Percentiles rank a stretch among this genome's conserved stretches.
Evolutionary conservation across 2,797 vertebrate species (phyloP).

Genomic region (Paramormyrops hopkinsi): DNA sequence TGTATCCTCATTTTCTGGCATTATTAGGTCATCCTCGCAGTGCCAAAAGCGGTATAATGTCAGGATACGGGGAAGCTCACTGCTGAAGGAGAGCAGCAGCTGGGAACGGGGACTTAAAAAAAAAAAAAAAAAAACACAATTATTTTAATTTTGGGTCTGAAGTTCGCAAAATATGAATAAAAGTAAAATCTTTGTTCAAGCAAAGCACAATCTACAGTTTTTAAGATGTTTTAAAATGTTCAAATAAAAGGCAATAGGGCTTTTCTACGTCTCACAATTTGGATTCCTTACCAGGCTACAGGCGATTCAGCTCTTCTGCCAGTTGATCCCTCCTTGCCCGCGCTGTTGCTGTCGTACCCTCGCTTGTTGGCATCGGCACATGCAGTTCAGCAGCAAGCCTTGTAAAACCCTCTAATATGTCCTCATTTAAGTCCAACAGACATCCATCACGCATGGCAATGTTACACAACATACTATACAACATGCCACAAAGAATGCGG

Average conservation of each 20-base stretch:
- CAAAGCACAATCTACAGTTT: not conserved
- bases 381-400: too few relatives aligned
- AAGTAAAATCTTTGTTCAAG: not conserved
- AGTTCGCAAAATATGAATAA: not conserved
- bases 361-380: too few relatives aligned
- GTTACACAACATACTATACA: not conserved
- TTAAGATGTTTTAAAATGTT: not conserved
- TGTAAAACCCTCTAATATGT: too few relatives aligned
- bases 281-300: too few relatives aligned
- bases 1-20: not conserved
- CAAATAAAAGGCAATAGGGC: not conserved
- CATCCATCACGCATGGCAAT: not conserved
- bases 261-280: too few relatives aligned
- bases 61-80: not conserved
- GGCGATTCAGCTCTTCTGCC: too few relatives aligned
- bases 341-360: too few relatives aligned
- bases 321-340: too few relatives aligned
- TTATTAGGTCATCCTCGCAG: not conserved
- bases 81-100: not conserved
- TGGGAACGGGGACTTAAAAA: not conserved
- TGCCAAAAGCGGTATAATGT: not conserved
- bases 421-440: not conserved
- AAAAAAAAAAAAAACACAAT: too few relatives aligned
- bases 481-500: not conserved
- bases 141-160: not conserved